Evolutionary conservation across 2,113 vertebrate genomes (phyloP).

Genomic region (Phrynosoma blainvillii): DNA sequence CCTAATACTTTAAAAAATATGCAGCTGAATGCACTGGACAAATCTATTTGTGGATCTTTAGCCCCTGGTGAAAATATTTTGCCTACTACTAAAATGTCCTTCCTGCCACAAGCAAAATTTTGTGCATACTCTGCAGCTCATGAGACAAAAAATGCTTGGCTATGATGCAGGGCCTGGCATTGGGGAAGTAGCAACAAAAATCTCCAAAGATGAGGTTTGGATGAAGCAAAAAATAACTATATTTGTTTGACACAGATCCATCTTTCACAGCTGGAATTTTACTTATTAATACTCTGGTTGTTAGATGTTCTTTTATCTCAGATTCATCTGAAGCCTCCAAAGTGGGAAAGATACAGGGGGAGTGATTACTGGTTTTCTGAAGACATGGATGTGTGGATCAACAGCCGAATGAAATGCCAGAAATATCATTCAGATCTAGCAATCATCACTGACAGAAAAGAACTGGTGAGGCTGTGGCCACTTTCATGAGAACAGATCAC

Average conservation of each 20-base stretch:
- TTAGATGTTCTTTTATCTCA: background rate
- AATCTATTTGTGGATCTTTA: background rate
- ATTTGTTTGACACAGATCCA: background rate
- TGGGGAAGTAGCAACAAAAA: background rate
- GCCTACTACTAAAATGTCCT: too few relatives aligned
- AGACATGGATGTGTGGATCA: background rate
- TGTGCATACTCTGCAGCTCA: background rate
- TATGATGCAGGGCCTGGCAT: too few relatives aligned
- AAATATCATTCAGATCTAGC: background rate
- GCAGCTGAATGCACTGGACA: too few relatives aligned
- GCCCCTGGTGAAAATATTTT: background rate
- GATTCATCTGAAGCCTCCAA: background rate
- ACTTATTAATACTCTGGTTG: background rate
- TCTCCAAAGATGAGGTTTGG: background rate
- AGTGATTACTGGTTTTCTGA: conserved; percentile 26
- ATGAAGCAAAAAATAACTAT: background rate
- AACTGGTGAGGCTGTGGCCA: conserved; percentile 7
- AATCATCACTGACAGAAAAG: conserved; percentile 4
- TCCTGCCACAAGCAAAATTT: background rate
- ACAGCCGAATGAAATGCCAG: background rate
- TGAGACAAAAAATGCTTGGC: background rate
- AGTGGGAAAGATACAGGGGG: background rate
- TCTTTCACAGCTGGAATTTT: background rate
- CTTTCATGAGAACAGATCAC: background rate
- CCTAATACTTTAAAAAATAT: too few relatives aligned